Conservation (phyloP, 64 coral and sea anemone species). For the Stichodactyla helianthus region DNA sequence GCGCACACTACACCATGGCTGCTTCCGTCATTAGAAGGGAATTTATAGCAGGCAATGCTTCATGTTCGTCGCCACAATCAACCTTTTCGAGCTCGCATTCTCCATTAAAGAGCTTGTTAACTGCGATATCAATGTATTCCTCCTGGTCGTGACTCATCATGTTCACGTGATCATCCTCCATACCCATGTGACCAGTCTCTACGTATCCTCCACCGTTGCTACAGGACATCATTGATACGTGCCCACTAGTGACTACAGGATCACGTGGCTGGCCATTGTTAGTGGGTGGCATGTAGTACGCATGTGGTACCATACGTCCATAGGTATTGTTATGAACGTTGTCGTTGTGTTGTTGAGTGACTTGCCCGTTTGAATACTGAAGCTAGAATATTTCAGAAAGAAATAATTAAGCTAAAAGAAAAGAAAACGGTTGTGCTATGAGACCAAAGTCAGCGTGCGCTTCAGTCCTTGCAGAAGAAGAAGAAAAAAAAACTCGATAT, state of each 20-base stretch:
- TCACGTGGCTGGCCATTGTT: constrained; percentile 41
- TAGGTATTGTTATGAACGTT: neutral
- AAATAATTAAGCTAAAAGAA: neutral
- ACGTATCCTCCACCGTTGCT: constrained; percentile 39
- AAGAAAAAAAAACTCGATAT: too few species aligned
- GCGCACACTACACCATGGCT: constrained; percentile 31
- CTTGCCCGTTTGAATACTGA: neutral
- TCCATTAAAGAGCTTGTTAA: constrained; percentile 90
- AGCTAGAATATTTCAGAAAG: neutral
- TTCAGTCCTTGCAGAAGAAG: too few species aligned
- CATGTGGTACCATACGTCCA: constrained; percentile 57
- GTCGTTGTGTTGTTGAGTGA: neutral
- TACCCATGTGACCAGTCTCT: constrained; percentile 40
- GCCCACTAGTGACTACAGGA: constrained; percentile 29
- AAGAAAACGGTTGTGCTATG: too few species aligned
- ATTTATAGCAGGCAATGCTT: constrained; percentile 85
- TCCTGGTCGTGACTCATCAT: constrained; percentile 75
- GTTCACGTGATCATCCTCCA: constrained; percentile 48
- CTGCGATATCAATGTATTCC: constrained; percentile 83
- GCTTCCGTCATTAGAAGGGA: constrained; percentile 88
- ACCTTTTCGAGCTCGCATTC: constrained; percentile 86
- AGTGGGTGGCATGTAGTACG: constrained; percentile 58
- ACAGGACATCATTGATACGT: constrained; percentile 74
- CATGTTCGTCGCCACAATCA: constrained; percentile 79
- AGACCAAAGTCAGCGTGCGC: too few species aligned